phyloP scores from a whole-genome alignment of 2,797 vertebrate species.

The Anabacerthia variegaticeps region DNA sequence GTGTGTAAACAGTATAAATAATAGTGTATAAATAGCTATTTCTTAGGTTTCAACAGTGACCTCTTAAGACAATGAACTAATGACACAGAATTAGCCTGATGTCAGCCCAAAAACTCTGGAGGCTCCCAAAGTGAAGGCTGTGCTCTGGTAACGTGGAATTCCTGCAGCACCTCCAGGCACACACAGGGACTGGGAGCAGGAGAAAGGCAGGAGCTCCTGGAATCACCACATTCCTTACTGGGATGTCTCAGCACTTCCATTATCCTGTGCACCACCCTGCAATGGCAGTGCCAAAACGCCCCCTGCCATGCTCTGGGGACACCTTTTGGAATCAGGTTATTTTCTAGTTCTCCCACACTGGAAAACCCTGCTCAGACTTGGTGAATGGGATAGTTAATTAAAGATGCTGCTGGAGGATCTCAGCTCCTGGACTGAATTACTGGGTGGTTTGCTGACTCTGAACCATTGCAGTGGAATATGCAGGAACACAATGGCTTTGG shows the following conservation, averaged over 20 bases:
- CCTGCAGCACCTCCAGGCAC: neutral
- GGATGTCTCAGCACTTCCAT: accelerated
- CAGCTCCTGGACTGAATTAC: accelerated
- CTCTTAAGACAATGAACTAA: neutral
- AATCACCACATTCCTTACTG: accelerated
- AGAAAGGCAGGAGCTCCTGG: neutral
- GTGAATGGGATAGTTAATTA: neutral
- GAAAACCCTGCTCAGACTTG: neutral
- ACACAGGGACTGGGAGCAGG: neutral
- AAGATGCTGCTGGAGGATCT: neutral
- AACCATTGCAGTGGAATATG: neutral
- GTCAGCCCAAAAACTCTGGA: neutral
- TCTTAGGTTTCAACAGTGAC: neutral
- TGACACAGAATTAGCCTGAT: neutral
- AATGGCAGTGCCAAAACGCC: accelerated
- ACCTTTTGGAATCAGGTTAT: neutral
- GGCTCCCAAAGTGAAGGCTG: neutral
- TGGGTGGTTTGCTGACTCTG: neutral
- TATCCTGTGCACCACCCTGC: accelerated
- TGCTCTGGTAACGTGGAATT: accelerated
- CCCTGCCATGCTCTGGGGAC: neutral
- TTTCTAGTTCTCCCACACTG: neutral
- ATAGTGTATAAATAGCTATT: neutral
- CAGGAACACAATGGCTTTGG: neutral
- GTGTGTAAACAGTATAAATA: neutral